Conservation (phyloP, 2,888 invertebrate species). For the Drosophila borborema region DNA sequence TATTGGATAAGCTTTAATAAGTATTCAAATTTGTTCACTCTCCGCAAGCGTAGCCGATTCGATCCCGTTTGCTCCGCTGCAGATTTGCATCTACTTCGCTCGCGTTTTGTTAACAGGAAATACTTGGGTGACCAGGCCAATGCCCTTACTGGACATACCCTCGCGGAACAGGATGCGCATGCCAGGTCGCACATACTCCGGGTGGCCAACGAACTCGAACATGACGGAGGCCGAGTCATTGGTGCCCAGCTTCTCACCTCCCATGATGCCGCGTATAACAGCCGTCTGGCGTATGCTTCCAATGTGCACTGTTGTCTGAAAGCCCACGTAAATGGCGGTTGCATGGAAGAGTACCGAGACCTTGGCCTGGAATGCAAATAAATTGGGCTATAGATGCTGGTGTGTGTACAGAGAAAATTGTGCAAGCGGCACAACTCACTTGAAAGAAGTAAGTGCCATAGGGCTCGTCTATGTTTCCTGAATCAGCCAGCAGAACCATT, state of each 20-base stretch:
- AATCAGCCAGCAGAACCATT: conserved; percentile 90
- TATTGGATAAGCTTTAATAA: conserved; percentile 38
- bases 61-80: conserved; percentile 29
- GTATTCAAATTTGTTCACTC: conserved; percentile 32
- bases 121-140: conserved; percentile 92
- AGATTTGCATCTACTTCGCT: conserved; percentile 36
- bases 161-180: conserved; percentile 93
- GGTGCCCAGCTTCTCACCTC: conserved; percentile 87
- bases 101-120: conserved; percentile 87
- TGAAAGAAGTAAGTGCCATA: conserved; percentile 88
- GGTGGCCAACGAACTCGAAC: conserved; percentile 95
- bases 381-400: neutral
- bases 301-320: conserved; percentile 97
- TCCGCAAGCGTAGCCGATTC: neutral
- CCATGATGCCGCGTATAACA: conserved; percentile 92
- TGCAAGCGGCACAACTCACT: conserved; percentile 77
- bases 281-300: conserved; percentile 98
- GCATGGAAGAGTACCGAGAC: conserved; percentile 95
- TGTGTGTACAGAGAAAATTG: neutral
- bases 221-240: conserved; percentile 94
- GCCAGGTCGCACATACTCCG: conserved; percentile 93
- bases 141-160: conserved; percentile 92
- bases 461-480: conserved; percentile 85
- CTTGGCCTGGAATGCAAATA: conserved; percentile 88
- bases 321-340: conserved; percentile 92